Evolutionary conservation across 2,113 vertebrate genomes (phyloP).

Genomic region (Paralichthys olivaceus): DNA sequence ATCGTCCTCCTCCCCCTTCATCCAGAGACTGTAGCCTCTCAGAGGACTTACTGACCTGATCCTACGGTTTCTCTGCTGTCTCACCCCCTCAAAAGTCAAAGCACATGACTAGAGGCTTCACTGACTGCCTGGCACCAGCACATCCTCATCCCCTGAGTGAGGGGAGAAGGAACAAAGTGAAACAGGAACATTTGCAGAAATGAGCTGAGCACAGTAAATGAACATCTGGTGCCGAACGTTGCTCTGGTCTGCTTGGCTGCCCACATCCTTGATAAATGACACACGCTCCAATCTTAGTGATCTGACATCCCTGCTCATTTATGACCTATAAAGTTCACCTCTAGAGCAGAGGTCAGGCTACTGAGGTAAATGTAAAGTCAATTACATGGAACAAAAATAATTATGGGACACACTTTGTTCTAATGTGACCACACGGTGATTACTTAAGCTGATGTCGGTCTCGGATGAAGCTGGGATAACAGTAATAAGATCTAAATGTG

Average conservation of each 20-base stretch:
- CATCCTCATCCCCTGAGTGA: conserved; percentile 26
- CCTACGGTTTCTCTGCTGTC: background rate
- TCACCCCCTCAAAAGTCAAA: conserved; percentile 35
- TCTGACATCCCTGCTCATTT: conserved; percentile 2
- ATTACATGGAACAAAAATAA: background rate
- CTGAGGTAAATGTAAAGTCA: background rate
- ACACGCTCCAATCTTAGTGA: background rate
- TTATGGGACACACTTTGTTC: background rate
- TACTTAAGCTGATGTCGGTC: background rate
- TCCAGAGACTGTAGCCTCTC: background rate
- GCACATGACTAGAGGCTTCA: conserved; percentile 23
- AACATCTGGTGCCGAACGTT: conserved; percentile 41
- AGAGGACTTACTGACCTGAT: background rate
- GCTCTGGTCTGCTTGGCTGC: conserved; percentile 28
- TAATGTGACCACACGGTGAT: background rate
- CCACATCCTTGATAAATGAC: conserved; percentile 18
- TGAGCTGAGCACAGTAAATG: conserved; percentile 17
- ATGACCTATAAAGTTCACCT: conserved; percentile 2
- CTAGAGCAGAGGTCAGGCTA: background rate
- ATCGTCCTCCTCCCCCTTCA: background rate
- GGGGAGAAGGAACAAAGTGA: conserved; percentile 3
- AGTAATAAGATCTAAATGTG: background rate
- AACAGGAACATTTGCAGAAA: conserved; percentile 48
- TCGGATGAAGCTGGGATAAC: background rate
- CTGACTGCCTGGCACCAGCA: conserved; percentile 22